These are phyloP conservation scores for Drosophila kambysellisi DNA, from an alignment of 2,888 invertebrate genomes.

Conservation along the genomic window DNA sequence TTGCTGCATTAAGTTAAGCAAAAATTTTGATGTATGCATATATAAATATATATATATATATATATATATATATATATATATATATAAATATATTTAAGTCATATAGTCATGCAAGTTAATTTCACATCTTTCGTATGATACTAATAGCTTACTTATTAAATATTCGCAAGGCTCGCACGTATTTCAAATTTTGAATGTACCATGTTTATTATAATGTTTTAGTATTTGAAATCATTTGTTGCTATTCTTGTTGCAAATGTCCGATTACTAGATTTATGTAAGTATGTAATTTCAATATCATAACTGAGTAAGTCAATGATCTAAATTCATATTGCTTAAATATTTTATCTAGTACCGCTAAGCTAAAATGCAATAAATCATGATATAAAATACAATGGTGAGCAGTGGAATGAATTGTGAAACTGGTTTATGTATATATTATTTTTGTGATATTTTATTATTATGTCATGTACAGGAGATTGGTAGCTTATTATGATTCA, in stretches of 20 bases:
- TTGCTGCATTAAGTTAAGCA: conserved; percentile 7
- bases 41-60: background rate
- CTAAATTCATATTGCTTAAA: conserved; percentile 6
- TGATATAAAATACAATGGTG: background rate
- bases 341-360: conserved; percentile 2
- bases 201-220: conserved; percentile 7
- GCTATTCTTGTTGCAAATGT: background rate
- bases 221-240: conserved; percentile 10
- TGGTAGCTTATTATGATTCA: background rate
- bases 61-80: background rate
- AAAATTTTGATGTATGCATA: conserved; percentile 3
- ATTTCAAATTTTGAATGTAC: conserved; percentile 6
- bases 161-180: conserved; percentile 17
- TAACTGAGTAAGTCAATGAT: background rate
- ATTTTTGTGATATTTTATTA: background rate
- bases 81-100: conserved; percentile 22
- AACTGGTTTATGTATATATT: conserved; percentile 1
- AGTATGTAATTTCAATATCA: background rate
- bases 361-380: conserved; percentile 13
- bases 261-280: background rate
- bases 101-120: conserved; percentile 31
- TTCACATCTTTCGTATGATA: conserved; percentile 52
- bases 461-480: background rate
- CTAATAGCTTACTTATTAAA: conserved; percentile 32
- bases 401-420: conserved; percentile 13